Conservation (phyloP, 2,797 vertebrate genomes). For the Sebastes wilsoni region DNA sequence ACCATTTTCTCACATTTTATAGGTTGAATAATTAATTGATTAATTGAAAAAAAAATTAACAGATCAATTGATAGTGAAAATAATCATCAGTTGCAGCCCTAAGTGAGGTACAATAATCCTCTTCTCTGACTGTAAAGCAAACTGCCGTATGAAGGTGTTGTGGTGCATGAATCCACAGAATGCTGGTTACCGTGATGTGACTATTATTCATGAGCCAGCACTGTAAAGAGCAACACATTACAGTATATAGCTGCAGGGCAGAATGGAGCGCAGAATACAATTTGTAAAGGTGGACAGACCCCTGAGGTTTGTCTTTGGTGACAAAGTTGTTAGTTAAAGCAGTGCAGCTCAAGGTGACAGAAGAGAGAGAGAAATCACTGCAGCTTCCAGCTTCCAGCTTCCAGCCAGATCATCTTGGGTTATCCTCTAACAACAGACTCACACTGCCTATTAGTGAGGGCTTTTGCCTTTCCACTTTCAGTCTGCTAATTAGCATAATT, state of each 20-base stretch:
- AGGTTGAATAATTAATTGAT: neutral
- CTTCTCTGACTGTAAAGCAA: neutral
- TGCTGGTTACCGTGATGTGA: neutral
- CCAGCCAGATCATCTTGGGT: neutral
- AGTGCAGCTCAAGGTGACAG: conserved; percentile 6
- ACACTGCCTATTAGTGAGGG: neutral
- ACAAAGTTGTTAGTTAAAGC: conserved; percentile 13
- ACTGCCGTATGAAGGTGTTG: neutral
- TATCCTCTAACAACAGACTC: neutral
- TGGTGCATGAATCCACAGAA: neutral
- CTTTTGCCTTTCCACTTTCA: neutral
- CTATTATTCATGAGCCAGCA: neutral
- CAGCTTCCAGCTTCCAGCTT: neutral
- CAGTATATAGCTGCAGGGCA: neutral
- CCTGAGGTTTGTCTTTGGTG: conserved; percentile 7
- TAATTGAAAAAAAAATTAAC: neutral
- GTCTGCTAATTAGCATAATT: neutral
- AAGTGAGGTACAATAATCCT: neutral
- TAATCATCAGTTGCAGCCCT: neutral
- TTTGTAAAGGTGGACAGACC: neutral
- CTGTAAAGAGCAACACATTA: neutral
- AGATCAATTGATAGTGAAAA: neutral
- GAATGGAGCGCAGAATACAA: neutral
- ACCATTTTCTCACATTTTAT: neutral
- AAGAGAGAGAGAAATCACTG: neutral